phyloP scores from a whole-genome alignment of 2,113 vertebrate species.

The Scolopax mira region DNA sequence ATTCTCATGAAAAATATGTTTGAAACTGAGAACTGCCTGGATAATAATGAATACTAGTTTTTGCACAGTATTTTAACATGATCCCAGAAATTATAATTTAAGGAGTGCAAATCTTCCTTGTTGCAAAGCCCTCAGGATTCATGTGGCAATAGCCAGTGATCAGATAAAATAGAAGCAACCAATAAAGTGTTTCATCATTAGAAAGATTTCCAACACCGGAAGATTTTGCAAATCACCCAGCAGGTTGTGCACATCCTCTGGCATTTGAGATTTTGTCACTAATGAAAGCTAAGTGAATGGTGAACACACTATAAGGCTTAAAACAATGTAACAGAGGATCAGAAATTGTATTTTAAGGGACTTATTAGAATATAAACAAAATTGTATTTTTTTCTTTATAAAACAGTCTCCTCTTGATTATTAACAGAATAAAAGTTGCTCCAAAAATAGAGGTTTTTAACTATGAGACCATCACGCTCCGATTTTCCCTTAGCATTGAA shows the following conservation, averaged over 20 bases:
- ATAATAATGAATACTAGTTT: background rate
- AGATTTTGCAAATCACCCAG: constrained; percentile 15
- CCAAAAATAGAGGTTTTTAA: background rate
- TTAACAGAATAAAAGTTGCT: background rate
- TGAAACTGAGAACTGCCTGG: background rate
- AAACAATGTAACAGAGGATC: background rate
- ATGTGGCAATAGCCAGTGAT: background rate
- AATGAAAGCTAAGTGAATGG: background rate
- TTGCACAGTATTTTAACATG: background rate
- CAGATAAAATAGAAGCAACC: constrained; percentile 27
- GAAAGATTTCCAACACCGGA: background rate
- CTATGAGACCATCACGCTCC: background rate
- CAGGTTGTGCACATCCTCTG: background rate
- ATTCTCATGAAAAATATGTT: background rate
- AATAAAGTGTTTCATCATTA: background rate
- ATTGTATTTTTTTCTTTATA: background rate
- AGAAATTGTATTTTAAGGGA: background rate
- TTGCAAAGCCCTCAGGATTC: background rate
- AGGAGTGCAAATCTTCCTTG: background rate
- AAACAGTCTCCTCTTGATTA: background rate
- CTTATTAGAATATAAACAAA: background rate
- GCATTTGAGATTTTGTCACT: background rate
- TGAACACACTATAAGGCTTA: background rate
- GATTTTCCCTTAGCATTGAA: background rate
- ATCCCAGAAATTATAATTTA: background rate